Percentiles rank a stretch among this genome's conserved stretches.
These are phyloP conservation scores for Selene dorsalis DNA, from an alignment of 2,797 vertebrate species.

Conservation along the genomic window DNA sequence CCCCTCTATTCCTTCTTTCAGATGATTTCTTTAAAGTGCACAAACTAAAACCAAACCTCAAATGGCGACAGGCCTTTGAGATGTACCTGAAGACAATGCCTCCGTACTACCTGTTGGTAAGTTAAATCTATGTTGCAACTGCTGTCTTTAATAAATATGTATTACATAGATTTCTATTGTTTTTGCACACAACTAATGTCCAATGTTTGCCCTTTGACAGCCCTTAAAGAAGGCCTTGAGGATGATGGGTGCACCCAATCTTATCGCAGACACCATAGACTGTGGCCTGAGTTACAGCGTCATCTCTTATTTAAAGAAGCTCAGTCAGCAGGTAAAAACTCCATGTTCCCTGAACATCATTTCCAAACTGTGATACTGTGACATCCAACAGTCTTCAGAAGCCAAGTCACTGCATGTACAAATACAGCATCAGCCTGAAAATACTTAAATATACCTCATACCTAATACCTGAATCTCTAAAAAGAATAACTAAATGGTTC, in stretches of 20 bases:
- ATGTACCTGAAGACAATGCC: constrained; percentile 99
- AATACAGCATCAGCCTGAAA: no score
- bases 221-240: constrained; percentile 98
- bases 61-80: constrained; percentile 98
- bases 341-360: not conserved
- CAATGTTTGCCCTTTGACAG: constrained; percentile 75
- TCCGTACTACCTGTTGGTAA: constrained; percentile 97
- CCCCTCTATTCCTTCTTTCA: constrained; percentile 74
- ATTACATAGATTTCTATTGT: not conserved
- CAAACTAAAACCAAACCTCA: constrained; percentile 98
- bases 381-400: no score
- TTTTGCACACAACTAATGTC: constrained; percentile 28
- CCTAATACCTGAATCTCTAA: no score
- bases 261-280: constrained; percentile 98
- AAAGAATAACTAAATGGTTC: no score
- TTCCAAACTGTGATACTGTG: not conserved
- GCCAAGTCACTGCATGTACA: no score
- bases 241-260: constrained; percentile 99
- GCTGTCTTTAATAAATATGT: not conserved
- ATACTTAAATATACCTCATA: no score
- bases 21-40: constrained; percentile 99
- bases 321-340: constrained; percentile 95
- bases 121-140: not conserved
- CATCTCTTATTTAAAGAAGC: constrained; percentile 99
- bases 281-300: constrained; percentile 99